Evolutionary conservation across 2,888 invertebrate genomes (phyloP), one percentile per base, ranked within the genome.

Genomic region (Cloeon dipterum): DNA sequence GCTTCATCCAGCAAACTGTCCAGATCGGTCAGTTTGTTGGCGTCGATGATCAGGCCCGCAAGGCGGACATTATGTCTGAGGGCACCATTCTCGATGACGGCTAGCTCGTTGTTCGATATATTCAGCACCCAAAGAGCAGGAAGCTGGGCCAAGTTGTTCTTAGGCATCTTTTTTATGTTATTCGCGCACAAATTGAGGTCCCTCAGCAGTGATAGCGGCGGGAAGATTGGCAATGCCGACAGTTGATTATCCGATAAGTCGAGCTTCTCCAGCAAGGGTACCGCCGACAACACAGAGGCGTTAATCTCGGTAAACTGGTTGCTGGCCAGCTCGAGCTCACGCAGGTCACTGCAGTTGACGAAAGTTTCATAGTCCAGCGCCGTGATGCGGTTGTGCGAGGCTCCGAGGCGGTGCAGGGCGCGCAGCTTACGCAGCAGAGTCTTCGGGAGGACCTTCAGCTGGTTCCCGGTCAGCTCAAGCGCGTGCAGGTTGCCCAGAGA

Each of bases 241-340:
- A 88, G 74, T 50, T 66, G 65, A 58, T 86, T 88, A 59, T 79
- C 77, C 34, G 79, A 79, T 46, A 86, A 63, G 58, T 83, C 79
- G 41, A 86, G 61, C 20, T 74, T 74, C 50, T 74, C 75, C 47
- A 86, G 59, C 48, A 72, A 70, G 45, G 66, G 59, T 42, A 82
- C 60, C 45, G 29, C 16, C 14, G 16, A 7, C 5, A 29, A n/a
- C 16, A 29, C n/a, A 16, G 29, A 29, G 14, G n/a, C 14, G n/a
- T 29, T 29, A 7, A 29, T 14, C 29, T 5, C 14, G n/a, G n/a
- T 29, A 16, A 29, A 29, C 29, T 16, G 59, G 58, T 83, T 83
- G 41, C 71, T 73, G 49, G 73, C 75, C 43, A 82, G 57, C 33
- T 75, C 74, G 45, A 82, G 62, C 54, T 81, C 81, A 53, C 76